These are phyloP conservation scores for Drosophila colorata DNA, from an alignment of 2,888 invertebrate genomes.

Conservation along the genomic window DNA sequence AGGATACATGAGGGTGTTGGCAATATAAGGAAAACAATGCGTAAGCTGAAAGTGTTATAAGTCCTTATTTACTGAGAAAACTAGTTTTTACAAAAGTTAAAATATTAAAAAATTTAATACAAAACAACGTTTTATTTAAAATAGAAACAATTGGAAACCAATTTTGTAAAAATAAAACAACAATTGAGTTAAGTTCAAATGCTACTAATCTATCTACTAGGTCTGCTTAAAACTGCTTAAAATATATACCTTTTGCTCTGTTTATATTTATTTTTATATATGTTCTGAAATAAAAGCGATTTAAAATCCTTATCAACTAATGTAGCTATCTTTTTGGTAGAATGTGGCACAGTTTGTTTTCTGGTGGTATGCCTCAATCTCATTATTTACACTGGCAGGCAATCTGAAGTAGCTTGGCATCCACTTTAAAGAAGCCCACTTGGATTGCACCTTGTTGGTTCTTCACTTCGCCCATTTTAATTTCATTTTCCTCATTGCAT, in stretches of 20 bases:
- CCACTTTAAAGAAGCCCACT: conserved; percentile 47
- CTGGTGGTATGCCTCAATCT: conserved; percentile 6
- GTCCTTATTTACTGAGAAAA: too few species aligned
- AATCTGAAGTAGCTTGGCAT: conserved; percentile 15
- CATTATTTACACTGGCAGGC: conserved; percentile 26
- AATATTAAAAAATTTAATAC: too few species aligned
- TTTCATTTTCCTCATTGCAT: conserved; percentile 65
- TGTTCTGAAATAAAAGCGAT: neutral
- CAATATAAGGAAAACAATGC: neutral
- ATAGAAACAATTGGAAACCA: too few species aligned
- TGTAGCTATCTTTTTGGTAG: conserved; percentile 2
- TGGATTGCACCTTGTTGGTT: conserved; percentile 56
- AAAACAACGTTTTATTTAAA: too few species aligned
- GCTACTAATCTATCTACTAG: too few species aligned
- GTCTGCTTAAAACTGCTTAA: too few species aligned
- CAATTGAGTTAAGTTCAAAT: too few species aligned
- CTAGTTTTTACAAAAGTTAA: too few species aligned
- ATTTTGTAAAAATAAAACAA: too few species aligned
- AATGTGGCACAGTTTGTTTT: neutral
- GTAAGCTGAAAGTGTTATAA: too few species aligned
- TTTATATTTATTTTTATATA: neutral
- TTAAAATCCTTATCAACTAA: conserved; percentile 4
- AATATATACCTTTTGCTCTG: too few species aligned
- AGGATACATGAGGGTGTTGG: neutral
- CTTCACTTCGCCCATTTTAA: conserved; percentile 60